A percentile compares a stretch with the other conserved stretches of the same genome.
phyloP scores from a whole-genome alignment of 2,888 invertebrate species.

The Megaustenia siamemsis region DNA sequence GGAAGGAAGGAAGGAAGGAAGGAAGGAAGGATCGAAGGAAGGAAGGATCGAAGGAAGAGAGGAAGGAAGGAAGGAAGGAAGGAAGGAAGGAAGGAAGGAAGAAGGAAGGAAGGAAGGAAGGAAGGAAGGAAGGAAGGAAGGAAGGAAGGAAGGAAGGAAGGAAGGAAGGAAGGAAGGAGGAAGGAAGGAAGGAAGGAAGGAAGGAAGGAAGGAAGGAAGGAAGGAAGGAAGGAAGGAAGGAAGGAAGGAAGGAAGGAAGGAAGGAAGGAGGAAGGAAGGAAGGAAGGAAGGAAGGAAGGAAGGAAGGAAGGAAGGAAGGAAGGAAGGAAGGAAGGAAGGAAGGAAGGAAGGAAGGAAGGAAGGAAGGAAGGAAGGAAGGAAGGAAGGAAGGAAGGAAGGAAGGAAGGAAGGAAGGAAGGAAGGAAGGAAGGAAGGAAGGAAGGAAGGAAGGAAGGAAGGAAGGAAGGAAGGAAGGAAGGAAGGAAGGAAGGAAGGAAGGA shows the following conservation, averaged over 20 bases:
- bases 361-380: conserved; percentile 11
- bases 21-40: background rate
- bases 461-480: conserved; percentile 7
- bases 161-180: background rate
- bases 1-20: background rate
- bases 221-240: conserved; percentile 4
- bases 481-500: background rate
- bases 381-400: conserved; percentile 21
- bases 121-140: background rate
- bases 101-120: background rate
- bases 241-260: conserved; percentile 19
- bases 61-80: background rate
- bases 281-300: background rate
- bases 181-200: background rate
- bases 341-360: background rate
- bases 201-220: background rate
- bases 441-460: conserved; percentile 1
- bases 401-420: background rate
- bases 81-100: background rate
- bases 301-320: background rate
- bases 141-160: background rate
- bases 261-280: conserved; percentile 12
- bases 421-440: background rate
- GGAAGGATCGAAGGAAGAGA: too few relatives aligned
- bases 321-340: conserved; percentile 21